These are phyloP conservation scores for Typhlichthys eigenmanni DNA, from an alignment of 2,797 vertebrate genomes.

Conservation along the genomic window DNA sequence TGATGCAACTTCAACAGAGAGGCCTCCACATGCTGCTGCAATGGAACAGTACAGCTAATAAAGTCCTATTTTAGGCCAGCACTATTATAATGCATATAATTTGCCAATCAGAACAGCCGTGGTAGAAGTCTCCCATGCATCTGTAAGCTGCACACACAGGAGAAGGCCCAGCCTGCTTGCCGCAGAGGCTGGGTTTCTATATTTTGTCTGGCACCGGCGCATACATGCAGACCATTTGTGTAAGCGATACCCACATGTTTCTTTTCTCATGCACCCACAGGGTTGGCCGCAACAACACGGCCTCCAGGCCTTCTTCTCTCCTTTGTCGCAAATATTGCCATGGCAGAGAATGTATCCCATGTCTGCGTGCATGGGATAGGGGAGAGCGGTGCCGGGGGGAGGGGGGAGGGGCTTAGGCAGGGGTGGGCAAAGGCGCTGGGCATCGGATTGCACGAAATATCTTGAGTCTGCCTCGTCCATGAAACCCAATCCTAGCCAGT, in stretches of 20 bases:
- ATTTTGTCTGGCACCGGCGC: conserved; percentile 64
- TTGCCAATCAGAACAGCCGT: conserved; percentile 1
- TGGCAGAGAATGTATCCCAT: conserved; percentile 55
- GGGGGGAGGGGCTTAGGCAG: conserved; percentile 17
- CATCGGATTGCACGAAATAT: conserved; percentile 76
- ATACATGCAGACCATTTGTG: conserved; percentile 64
- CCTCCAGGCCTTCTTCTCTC: conserved; percentile 52
- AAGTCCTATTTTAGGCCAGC: background rate
- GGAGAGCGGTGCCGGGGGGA: conserved; percentile 36
- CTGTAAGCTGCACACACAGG: conserved; percentile 50
- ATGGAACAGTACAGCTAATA: conserved; percentile 3
- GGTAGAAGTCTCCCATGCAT: conserved; percentile 38
- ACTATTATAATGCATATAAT: too few relatives aligned
- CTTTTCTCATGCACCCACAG: conserved; percentile 72
- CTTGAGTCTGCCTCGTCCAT: conserved; percentile 75
- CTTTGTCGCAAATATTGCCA: conserved; percentile 45
- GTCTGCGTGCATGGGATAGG: conserved; percentile 59
- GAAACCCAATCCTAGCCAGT: conserved; percentile 69
- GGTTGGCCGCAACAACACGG: conserved; percentile 74
- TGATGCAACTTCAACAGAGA: background rate
- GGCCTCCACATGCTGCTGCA: conserved; percentile 8
- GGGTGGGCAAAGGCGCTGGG: conserved; percentile 48
- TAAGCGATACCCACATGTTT: conserved; percentile 70
- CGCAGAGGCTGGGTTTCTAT: conserved; percentile 58
- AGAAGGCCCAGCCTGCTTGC: conserved; percentile 44